Percentiles rank a stretch among this genome's conserved stretches.
phyloP scores from a whole-genome alignment of 2,797 vertebrate genomes.

The Rhadinocentrus ornatus region DNA sequence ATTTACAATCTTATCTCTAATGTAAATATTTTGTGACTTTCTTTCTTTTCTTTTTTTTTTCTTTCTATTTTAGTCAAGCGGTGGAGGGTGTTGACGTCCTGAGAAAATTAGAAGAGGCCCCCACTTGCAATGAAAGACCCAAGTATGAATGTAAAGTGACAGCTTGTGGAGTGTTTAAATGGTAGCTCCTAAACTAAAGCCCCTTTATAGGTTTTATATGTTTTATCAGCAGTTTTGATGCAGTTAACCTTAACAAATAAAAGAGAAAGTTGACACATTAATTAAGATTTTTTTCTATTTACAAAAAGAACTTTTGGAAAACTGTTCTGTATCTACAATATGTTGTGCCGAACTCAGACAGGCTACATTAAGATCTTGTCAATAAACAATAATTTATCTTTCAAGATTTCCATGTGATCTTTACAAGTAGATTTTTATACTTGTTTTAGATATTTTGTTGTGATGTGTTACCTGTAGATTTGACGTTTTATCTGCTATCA shows the following conservation, averaged over 20 bases:
- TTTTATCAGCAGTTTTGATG: constrained; percentile 3
- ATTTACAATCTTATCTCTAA: neutral
- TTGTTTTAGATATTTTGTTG: neutral
- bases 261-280: neutral
- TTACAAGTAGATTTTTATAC: neutral
- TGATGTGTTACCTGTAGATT: neutral
- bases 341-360: neutral
- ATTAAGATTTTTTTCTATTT: neutral
- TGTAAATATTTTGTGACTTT: neutral
- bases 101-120: constrained; percentile 80
- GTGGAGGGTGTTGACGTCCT: constrained; percentile 89
- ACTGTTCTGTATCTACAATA: neutral
- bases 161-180: constrained; percentile 82
- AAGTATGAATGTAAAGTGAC: constrained; percentile 81
- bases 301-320: neutral
- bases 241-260: neutral
- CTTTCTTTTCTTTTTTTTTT: constrained; percentile 42
- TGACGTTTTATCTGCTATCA: neutral
- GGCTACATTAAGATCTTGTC: neutral
- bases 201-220: neutral
- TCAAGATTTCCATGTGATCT: neutral
- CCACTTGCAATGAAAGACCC: constrained; percentile 87
- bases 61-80: constrained; percentile 80
- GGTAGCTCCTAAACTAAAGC: constrained; percentile 47
- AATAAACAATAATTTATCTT: neutral